phyloP scores from a whole-genome alignment of 2,888 invertebrate genomes.

The Xanthia icteritia region DNA sequence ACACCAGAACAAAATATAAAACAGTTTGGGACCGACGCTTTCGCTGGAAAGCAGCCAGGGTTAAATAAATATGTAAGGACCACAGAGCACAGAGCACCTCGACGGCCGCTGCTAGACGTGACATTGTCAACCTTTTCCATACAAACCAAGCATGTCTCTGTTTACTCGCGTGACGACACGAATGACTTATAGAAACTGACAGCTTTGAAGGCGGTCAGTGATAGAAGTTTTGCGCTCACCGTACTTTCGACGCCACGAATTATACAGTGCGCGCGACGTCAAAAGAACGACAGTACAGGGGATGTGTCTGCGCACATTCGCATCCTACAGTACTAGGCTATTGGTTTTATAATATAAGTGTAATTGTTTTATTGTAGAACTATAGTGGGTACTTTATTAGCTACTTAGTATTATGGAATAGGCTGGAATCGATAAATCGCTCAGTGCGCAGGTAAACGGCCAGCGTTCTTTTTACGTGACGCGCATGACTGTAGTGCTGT shows the following conservation, averaged over 20 bases:
- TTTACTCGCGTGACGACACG: neutral
- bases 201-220: neutral
- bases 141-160: neutral
- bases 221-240: neutral
- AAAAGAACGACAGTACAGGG: too few species aligned
- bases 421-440: too few species aligned
- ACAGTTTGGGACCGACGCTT: conserved; percentile 59
- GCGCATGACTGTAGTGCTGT: neutral
- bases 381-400: too few species aligned
- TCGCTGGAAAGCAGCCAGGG: conserved; percentile 69
- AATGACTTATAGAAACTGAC: neutral
- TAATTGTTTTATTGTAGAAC: too few species aligned
- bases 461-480: too few species aligned
- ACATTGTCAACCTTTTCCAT: neutral
- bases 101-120: neutral
- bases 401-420: too few species aligned
- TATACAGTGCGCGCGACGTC: neutral
- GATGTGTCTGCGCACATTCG: too few species aligned
- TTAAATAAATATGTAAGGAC: conserved; percentile 70
- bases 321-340: too few species aligned
- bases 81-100: conserved; percentile 22
- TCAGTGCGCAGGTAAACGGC: too few species aligned
- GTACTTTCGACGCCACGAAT: neutral
- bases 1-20: conserved; percentile 65
- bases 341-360: too few species aligned